A percentile compares a stretch with the other conserved stretches of the same genome.
Conservation (phyloP, 30 jellyfish, hydroid and myxozoan genomes). For the Hydractinia echinata region DNA sequence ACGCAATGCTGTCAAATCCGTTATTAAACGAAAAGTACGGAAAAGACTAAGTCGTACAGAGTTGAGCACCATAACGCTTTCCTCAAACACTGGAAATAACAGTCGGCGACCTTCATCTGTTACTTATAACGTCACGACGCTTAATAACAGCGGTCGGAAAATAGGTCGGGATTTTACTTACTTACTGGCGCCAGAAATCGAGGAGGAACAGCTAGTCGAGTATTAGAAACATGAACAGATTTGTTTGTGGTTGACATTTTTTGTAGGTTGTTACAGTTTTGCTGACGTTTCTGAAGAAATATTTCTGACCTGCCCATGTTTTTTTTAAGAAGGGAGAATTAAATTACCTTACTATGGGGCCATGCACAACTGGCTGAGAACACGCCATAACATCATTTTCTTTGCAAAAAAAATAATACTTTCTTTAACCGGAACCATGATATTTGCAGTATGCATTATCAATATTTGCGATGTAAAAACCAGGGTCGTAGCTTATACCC, state of each 20-base stretch:
- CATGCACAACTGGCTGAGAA: no score
- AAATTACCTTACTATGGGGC: no score
- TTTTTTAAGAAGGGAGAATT: neutral
- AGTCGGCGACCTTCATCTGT: constrained; percentile 4
- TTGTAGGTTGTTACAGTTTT: neutral
- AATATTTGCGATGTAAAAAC: no score
- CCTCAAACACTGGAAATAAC: neutral
- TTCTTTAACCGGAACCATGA: no score
- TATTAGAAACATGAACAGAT: no score
- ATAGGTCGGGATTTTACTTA: constrained; percentile 2
- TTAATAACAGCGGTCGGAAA: neutral
- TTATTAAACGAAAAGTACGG: constrained; percentile 12
- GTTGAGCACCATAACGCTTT: constrained; percentile 9
- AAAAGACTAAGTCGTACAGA: constrained; percentile 2
- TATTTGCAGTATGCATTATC: no score
- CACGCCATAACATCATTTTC: no score
- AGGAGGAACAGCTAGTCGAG: no score
- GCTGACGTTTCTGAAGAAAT: neutral
- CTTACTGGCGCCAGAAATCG: no score
- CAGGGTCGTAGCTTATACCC: no score
- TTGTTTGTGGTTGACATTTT: no score
- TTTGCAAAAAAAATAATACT: no score
- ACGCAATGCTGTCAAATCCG: constrained; percentile 14
- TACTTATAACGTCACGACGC: neutral
- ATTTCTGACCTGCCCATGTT: neutral